Evolutionary conservation across 2,113 vertebrate species (phyloP), one percentile per base, ranked within the genome.

Genomic region (Loxodonta africana): DNA sequence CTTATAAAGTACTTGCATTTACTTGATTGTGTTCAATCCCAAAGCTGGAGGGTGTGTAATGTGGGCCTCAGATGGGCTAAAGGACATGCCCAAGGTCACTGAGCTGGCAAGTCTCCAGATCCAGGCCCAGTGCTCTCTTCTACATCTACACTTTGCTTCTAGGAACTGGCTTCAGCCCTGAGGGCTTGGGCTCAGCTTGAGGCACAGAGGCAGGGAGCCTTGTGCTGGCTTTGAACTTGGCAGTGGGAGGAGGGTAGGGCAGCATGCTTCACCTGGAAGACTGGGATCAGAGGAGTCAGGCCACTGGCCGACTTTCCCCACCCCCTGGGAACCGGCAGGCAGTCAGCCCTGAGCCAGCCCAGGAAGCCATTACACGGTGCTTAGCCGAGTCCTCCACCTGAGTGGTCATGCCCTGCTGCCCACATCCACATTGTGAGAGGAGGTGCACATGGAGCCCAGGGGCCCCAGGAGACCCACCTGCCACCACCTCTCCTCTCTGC

Each of bases 101-200:
- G 46, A 17, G 77, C 46, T 51, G 25, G 37, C 80, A n/a, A 73
- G 65, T 21, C 62, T 80, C 82, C 80, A 76, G 67, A 83, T 60
- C 62, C 65, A 41, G 77, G 44, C 48, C 57, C 37, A 12, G 73
- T 10, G 53, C 8, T 30, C 71, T 73, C 30, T 81, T 88, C 78
- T 15, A 30, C 14, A 26, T 78, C 74, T 74, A 92, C 91, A n/a
- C 33, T 95, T 74, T 44, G 89, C 77, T 94, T 95, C 94, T 78
- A 81, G 92, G 86, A 97, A 90, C 90, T 92, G 84, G 63, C 87
- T 95, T 94, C n/a, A 8, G 63, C 30, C 93, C 30, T 10, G 57
- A 90, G 78, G 0, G 5, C 46, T 91, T 73, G 48, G 78, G 15
- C 65, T 84, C 11, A 10, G 71, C 81, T 28, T 76, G 41, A 62